A percentile compares a stretch with the other conserved stretches of the same genome.
phyloP scores from a whole-genome alignment of 1,140 invertebrate species.

The Doryteuthis pealeii region DNA sequence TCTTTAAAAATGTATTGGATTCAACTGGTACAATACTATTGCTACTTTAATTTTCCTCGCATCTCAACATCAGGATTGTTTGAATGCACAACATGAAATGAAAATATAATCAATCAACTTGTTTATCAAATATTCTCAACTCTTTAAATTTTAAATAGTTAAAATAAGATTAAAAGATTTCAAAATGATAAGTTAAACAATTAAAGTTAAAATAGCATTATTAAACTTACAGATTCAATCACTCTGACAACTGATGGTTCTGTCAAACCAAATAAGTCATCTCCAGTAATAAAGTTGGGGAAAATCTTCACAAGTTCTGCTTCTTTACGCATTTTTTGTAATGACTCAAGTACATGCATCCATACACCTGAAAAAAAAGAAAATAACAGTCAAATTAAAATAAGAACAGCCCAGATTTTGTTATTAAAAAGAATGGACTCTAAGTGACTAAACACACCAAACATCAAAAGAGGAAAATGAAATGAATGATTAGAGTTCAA shows the following conservation, averaged over 20 bases:
- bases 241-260: constrained; percentile 93
- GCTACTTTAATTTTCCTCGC: no score
- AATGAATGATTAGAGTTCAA: no score
- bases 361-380: constrained; percentile 54
- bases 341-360: constrained; percentile 75
- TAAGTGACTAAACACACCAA: not conserved
- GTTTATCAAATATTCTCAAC: no score
- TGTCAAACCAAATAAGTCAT: constrained; percentile 94
- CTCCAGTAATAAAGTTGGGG: constrained; percentile 88
- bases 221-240: constrained; percentile 63
- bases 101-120: no score
- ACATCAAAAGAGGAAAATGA: not conserved
- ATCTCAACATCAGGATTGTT: no score
- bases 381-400: not conserved
- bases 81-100: no score
- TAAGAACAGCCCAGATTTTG: constrained; percentile 3
- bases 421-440: not conserved
- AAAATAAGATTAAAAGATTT: no score
- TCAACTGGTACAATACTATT: no score
- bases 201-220: no score
- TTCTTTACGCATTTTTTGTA: constrained; percentile 76
- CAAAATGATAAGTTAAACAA: no score
- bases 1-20: no score
- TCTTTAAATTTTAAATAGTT: no score
- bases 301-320: constrained; percentile 85